Evolutionary conservation across 2,797 vertebrate genomes (phyloP), one percentile per base, ranked within the genome.

Genomic region (Liasis olivaceus): DNA sequence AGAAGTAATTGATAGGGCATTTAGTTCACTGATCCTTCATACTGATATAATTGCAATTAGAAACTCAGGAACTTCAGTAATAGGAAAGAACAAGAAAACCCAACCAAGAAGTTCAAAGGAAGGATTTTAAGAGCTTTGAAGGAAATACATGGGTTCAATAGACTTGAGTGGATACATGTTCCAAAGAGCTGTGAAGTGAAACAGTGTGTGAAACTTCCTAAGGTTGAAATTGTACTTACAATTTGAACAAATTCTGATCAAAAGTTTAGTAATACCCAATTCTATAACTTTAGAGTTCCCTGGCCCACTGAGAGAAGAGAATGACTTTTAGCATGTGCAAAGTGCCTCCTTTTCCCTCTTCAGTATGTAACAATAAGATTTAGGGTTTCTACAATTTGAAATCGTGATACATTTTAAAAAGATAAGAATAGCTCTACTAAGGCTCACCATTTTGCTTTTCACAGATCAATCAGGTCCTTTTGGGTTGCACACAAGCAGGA

Each of bases 41-140:
- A 64, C 1, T 72, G 91, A 95, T 89, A 94, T 69, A 95, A 93
- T 6, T 47, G 86, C 91, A 94, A 96, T 95, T 91, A 91, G 92
- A 95, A 95, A 92, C 69, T 85, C 62, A 92, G 69, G 31, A 95
- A 91, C 54, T 93, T 92, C 24, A 91, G 58, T 60, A 92, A 84
- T 94, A 90, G 94, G 93, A 94, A 96, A 94, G 69, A 92, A 94
- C 95, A 91, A 91, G 22, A 66, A 95, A 96, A 95, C 14, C 13
- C 72, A 91, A 95, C 94, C 56, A 31, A 94, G 94, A 85, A 0
- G 13, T 95, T 92, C 90, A 95, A 95, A 96, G 59, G 62, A 94
- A 93, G n/a, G 62, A 91, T 90, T 95, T 94, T 93, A 92, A 87
- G 92, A 93, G 31, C 94, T 95, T 93, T 72, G 51, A 94, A 93